Conservation (phyloP, 2,797 vertebrate genomes). For the Cygnus olor region DNA sequence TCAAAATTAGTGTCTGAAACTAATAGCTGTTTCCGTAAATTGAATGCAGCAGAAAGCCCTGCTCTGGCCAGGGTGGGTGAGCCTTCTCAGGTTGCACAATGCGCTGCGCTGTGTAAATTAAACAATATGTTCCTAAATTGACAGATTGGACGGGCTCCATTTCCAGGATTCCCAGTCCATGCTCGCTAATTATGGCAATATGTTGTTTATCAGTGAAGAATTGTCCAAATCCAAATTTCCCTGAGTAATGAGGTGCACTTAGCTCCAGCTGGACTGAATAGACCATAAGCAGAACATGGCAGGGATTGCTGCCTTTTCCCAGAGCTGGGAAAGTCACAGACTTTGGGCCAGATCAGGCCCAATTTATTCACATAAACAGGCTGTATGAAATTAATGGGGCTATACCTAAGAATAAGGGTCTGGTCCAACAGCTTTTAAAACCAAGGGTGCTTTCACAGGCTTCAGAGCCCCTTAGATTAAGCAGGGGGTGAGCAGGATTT, state of each 20-base stretch:
- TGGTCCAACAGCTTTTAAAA: background rate
- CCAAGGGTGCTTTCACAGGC: background rate
- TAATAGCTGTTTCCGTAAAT: background rate
- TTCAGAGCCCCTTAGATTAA: background rate
- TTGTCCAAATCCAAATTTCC: conserved; percentile 68
- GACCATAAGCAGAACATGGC: conserved; percentile 31
- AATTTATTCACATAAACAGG: conserved; percentile 24
- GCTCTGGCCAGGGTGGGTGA: background rate
- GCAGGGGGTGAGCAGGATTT: background rate
- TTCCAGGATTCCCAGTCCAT: conserved; percentile 63
- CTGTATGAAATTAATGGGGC: background rate
- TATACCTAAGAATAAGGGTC: background rate
- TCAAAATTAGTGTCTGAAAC: background rate
- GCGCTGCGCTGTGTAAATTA: conserved; percentile 30
- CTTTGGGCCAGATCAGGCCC: conserved; percentile 6
- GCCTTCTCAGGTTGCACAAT: conserved; percentile 43
- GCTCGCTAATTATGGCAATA: conserved; percentile 68
- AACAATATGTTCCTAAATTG: conserved; percentile 25
- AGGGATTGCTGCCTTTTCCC: conserved; percentile 51
- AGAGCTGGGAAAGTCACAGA: conserved; percentile 46
- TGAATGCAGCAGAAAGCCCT: conserved; percentile 7
- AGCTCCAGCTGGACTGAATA: conserved; percentile 66
- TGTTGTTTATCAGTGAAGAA: conserved; percentile 66
- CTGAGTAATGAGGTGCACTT: conserved; percentile 66
- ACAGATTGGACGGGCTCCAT: conserved; percentile 57